A percentile compares a stretch with the other conserved stretches of the same genome.
These are phyloP conservation scores for Tolmerus cingulatus DNA, from an alignment of 2,888 invertebrate species.

Conservation along the genomic window DNA sequence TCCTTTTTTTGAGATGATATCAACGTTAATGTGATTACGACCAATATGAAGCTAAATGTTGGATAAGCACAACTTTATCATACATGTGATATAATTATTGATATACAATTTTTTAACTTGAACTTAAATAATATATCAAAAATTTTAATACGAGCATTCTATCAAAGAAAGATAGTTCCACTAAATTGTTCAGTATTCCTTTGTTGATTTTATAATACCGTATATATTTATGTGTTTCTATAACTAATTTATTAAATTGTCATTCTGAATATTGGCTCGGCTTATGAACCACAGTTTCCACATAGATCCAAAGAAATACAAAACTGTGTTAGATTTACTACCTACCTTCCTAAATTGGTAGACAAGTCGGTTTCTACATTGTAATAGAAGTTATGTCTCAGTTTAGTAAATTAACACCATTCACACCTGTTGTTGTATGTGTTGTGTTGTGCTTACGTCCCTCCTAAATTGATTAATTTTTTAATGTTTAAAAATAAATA, in stretches of 20 bases:
- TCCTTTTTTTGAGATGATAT: too few relatives aligned
- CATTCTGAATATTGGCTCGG: not conserved
- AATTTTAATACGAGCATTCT: too few relatives aligned
- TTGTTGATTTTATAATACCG: not conserved
- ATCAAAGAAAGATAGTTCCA: not conserved
- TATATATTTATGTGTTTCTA: not conserved
- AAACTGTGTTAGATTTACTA: not conserved
- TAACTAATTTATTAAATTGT: not conserved
- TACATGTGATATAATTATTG: too few relatives aligned
- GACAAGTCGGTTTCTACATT: not conserved
- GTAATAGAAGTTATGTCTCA: not conserved
- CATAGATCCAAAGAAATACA: not conserved
- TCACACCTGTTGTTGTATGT: slow-evolving; percentile 39
- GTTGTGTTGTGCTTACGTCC: slow-evolving; percentile 32
- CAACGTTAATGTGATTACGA: too few relatives aligned
- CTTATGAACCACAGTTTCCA: slow-evolving; percentile 14
- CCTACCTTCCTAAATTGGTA: not conserved
- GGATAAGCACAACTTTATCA: too few relatives aligned
- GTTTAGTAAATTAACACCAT: slow-evolving; percentile 4
- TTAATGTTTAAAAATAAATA: not conserved
- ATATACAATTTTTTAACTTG: too few relatives aligned
- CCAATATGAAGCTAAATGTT: too few relatives aligned
- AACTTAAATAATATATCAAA: too few relatives aligned
- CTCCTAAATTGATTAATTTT: not conserved
- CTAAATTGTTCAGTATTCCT: not conserved